These are phyloP conservation scores for Motacilla tschutschensis DNA, from an alignment of 2,113 vertebrate species.

Conservation along the genomic window DNA sequence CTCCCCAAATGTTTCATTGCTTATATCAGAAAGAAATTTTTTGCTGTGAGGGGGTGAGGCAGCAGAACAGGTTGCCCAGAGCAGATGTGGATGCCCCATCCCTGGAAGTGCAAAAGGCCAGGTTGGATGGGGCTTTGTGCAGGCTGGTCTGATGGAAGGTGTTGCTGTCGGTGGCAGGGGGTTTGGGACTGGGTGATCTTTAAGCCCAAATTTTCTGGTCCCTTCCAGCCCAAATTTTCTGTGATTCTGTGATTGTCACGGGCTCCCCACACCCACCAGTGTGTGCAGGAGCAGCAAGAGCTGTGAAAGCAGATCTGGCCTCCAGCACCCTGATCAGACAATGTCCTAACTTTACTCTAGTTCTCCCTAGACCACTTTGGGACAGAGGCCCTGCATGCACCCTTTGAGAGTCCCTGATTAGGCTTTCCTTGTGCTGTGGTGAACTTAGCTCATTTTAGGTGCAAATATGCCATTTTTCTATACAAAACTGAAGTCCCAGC, in stretches of 20 bases:
- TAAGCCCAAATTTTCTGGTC: not conserved
- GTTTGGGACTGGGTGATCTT: not conserved
- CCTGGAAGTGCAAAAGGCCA: not conserved
- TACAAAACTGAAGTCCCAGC: not conserved
- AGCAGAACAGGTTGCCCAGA: not conserved
- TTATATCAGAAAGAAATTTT: not conserved
- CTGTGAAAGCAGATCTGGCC: not conserved
- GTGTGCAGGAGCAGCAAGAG: not conserved
- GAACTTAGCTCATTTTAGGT: not conserved
- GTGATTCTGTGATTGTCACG: rapidly evolving
- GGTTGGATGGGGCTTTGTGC: not conserved
- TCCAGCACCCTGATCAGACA: rapidly evolving
- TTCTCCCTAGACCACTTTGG: rapidly evolving
- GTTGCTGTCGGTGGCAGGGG: not conserved
- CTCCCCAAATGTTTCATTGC: not conserved
- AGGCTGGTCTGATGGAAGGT: not conserved
- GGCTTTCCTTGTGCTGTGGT: not conserved
- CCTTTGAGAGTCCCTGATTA: not conserved
- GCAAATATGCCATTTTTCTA: not conserved
- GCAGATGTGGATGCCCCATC: too few relatives aligned
- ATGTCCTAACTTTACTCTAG: not conserved
- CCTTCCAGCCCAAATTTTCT: not conserved
- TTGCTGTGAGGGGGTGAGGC: not conserved
- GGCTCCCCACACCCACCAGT: rapidly evolving
- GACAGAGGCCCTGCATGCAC: too few relatives aligned